phyloP scores from a whole-genome alignment of 2,888 invertebrate genomes.

The Automeris io region DNA sequence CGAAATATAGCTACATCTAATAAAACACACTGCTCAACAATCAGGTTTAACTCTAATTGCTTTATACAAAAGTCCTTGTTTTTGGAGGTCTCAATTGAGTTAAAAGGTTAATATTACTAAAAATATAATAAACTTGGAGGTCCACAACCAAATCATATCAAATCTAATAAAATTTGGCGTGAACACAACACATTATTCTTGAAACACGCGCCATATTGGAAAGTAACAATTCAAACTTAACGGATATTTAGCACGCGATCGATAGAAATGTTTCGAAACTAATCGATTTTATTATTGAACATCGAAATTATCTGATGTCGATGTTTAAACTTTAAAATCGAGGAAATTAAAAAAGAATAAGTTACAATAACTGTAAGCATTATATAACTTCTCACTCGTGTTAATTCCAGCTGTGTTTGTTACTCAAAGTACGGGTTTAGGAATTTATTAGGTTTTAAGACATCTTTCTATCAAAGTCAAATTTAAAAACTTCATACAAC shows the following conservation, averaged over 20 bases:
- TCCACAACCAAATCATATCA: slow-evolving; percentile 3
- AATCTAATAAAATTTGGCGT: slow-evolving; percentile 13
- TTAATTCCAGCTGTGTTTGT: too few species aligned
- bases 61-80: too few species aligned
- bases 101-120: background rate
- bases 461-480: too few species aligned
- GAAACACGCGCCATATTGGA: slow-evolving; percentile 24
- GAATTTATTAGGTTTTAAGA: too few species aligned
- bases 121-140: background rate
- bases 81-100: background rate
- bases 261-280: slow-evolving; percentile 20
- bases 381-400: too few species aligned
- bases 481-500: too few species aligned
- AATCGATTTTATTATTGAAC: slow-evolving; percentile 12
- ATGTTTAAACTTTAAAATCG: slow-evolving; percentile 4
- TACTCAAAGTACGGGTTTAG: too few species aligned
- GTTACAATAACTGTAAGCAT: too few species aligned
- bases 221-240: slow-evolving; percentile 28
- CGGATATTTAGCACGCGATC: slow-evolving; percentile 29
- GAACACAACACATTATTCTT: slow-evolving; percentile 23
- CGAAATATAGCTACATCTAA: too few species aligned
- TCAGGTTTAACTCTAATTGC: too few species aligned
- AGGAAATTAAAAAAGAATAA: slow-evolving; percentile 3
- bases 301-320: slow-evolving; percentile 15
- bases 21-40: too few species aligned